Percentiles rank a stretch among this genome's conserved stretches.
Conservation (phyloP, 2,797 vertebrate species). For the Enteromius fasciolatus region DNA sequence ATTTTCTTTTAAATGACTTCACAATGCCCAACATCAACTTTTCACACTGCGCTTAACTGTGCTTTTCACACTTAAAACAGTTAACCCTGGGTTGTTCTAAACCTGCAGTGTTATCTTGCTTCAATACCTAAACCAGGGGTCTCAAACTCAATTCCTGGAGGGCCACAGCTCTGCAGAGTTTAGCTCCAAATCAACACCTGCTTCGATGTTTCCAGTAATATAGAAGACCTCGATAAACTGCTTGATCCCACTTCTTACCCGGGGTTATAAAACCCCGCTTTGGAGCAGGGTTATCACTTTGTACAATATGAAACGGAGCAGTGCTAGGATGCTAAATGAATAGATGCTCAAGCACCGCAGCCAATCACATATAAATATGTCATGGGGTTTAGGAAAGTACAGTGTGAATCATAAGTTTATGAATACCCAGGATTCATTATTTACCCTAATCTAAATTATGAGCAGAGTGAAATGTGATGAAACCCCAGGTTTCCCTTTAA, state of each 20-base stretch:
- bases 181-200: too few relatives aligned
- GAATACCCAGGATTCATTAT: not conserved
- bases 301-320: not conserved
- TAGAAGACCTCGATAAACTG: too few relatives aligned
- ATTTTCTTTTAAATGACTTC: conserved; percentile 9
- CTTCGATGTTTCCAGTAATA: too few relatives aligned
- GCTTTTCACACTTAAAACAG: not conserved
- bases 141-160: too few relatives aligned
- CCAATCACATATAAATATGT: not conserved
- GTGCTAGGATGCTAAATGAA: not conserved
- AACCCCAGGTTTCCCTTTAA: too few relatives aligned
- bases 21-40: not conserved
- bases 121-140: not conserved
- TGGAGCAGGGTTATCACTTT: not conserved
- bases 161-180: too few relatives aligned
- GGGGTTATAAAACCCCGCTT: not conserved
- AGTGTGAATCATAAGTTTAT: too few relatives aligned
- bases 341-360: not conserved
- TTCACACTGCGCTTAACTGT: not conserved
- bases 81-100: not conserved
- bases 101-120: not conserved
- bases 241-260: not conserved
- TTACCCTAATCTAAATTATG: not conserved
- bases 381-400: too few relatives aligned
- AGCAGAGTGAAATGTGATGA: too few relatives aligned